A percentile compares a stretch with the other conserved stretches of the same genome.
phyloP scores from a whole-genome alignment of 2,888 invertebrate species.

The Allolobophora icterica region DNA sequence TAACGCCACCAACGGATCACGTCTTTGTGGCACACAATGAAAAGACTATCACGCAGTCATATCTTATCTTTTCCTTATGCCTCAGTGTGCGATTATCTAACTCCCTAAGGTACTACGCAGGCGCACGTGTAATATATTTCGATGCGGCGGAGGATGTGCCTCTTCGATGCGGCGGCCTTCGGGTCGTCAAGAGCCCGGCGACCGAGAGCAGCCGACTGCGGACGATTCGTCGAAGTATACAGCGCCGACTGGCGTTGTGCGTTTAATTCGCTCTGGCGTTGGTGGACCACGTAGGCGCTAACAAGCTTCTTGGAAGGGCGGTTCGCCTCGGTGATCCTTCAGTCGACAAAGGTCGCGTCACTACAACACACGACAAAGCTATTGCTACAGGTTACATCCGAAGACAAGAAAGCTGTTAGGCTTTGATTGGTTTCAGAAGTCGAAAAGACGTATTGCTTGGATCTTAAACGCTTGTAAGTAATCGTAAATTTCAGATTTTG shows the following conservation, averaged over 20 bases:
- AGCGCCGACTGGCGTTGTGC: neutral
- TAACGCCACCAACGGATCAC: neutral
- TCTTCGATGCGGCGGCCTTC: neutral
- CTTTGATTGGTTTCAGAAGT: neutral
- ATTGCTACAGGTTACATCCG: neutral
- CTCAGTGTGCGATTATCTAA: neutral
- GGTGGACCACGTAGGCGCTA: neutral
- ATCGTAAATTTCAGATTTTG: neutral
- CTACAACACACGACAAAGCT: neutral
- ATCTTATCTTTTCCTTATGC: neutral
- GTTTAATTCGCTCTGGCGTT: neutral
- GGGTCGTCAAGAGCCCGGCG: neutral
- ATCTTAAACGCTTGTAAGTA: neutral
- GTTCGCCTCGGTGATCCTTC: neutral
- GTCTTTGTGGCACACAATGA: neutral
- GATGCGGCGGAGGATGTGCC: neutral
- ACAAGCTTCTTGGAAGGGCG: neutral
- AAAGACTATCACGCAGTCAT: neutral
- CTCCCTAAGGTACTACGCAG: neutral
- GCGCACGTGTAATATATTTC: neutral
- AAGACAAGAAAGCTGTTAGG: neutral
- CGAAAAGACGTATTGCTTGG: neutral
- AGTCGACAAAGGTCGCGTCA: neutral
- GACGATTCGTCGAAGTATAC: too few relatives aligned
- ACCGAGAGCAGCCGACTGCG: neutral